These are phyloP conservation scores for Helicoverpa zea DNA, from an alignment of 1,140 invertebrate species.

Conservation along the genomic window DNA sequence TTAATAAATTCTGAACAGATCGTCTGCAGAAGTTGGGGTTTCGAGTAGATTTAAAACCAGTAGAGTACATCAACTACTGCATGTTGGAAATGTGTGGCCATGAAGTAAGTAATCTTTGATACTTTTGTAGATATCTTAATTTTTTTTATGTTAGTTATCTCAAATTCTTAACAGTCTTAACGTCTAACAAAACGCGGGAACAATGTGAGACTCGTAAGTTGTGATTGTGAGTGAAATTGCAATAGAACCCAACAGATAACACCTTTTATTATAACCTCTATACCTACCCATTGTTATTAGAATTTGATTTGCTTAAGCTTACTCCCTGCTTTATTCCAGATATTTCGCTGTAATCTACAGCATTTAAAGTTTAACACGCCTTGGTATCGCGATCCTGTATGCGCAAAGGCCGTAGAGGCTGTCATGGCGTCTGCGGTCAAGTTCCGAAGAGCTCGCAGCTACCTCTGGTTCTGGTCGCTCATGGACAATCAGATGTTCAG, in stretches of 20 bases:
- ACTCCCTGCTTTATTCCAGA: conserved; percentile 52
- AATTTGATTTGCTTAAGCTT: no score
- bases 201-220: no score
- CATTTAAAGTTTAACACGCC: conserved; percentile 71
- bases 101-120: conserved; percentile 59
- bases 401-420: conserved; percentile 67
- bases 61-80: conserved; percentile 70
- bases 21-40: conserved; percentile 71
- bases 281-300: no score
- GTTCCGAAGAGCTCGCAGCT: conserved; percentile 62
- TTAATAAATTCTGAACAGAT: conserved; percentile 57
- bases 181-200: no score
- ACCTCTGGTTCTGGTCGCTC: conserved; percentile 71
- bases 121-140: no score
- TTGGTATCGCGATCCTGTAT: conserved; percentile 65
- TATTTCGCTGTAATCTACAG: conserved; percentile 77
- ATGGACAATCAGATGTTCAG: conserved; percentile 67
- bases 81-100: conserved; percentile 76
- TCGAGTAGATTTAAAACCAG: conserved; percentile 70
- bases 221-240: no score
- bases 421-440: conserved; percentile 62
- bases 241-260: no score
- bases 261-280: no score
- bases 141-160: no score
- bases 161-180: no score